phyloP scores from a whole-genome alignment of 2,888 invertebrate genomes.

The Melolontha melolontha region DNA sequence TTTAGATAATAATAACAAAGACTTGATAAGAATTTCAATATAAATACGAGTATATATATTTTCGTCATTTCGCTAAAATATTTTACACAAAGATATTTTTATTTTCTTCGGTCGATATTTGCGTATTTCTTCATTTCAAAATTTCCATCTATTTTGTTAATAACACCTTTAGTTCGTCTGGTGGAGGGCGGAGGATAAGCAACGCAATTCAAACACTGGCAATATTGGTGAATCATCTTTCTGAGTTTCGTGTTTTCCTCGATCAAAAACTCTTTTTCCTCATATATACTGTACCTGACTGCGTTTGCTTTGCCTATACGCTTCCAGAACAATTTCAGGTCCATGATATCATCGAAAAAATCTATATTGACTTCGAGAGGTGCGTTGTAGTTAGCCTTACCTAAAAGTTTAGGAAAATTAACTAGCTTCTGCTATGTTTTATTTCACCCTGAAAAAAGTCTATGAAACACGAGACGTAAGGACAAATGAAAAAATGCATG shows the following conservation, averaged over 20 bases:
- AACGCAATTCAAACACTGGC: slow-evolving; percentile 51
- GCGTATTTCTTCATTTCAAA: slow-evolving; percentile 39
- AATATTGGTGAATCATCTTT: slow-evolving; percentile 55
- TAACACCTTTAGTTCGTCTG: not conserved
- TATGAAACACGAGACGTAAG: too few species aligned
- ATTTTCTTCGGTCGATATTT: slow-evolving; percentile 3
- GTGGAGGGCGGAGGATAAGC: slow-evolving; percentile 10
- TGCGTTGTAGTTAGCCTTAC: slow-evolving; percentile 16
- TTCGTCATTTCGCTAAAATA: too few species aligned
- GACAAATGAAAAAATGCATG: too few species aligned
- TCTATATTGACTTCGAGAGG: slow-evolving; percentile 35
- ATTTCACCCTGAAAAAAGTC: too few species aligned
- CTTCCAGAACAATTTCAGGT: slow-evolving; percentile 59
- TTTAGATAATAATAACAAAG: too few species aligned
- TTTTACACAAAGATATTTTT: too few species aligned
- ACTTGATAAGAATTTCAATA: too few species aligned
- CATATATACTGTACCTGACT: slow-evolving; percentile 56
- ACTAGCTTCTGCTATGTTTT: too few species aligned
- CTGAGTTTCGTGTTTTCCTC: slow-evolving; percentile 57
- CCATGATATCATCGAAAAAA: slow-evolving; percentile 41
- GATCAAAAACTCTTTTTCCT: slow-evolving; percentile 58
- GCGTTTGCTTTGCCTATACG: slow-evolving; percentile 58
- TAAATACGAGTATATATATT: too few species aligned
- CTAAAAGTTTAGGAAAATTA: not conserved
- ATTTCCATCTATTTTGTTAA: slow-evolving; percentile 45